Evolutionary conservation across 2,113 vertebrate genomes (phyloP).

Genomic region (Mirza zaza): DNA sequence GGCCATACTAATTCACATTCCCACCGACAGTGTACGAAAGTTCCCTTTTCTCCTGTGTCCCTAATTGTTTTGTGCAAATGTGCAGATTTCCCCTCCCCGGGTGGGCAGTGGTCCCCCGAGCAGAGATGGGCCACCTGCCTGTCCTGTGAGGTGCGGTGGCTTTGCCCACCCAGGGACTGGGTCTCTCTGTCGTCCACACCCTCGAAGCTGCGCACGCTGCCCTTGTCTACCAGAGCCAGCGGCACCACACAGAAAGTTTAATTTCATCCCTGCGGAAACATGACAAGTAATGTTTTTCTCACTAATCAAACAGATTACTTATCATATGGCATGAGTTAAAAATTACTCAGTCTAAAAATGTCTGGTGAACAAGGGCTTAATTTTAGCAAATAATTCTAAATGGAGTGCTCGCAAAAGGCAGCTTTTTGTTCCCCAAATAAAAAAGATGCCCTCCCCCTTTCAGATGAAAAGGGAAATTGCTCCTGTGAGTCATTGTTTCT

Average conservation of each 20-base stretch:
- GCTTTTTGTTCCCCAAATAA: background rate
- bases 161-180: background rate
- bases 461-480: background rate
- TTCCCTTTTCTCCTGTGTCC: background rate
- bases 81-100: accelerated
- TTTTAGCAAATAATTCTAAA: slow-evolving; percentile 48
- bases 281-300: background rate
- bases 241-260: background rate
- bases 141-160: background rate
- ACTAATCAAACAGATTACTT: slow-evolving; percentile 6
- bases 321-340: background rate
- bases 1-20: background rate
- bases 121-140: background rate
- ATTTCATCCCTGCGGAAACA: background rate
- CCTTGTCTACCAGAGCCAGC: background rate
- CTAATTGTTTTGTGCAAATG: background rate
- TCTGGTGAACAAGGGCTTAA: slow-evolving; percentile 25
- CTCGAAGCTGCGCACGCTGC: accelerated
- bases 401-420: background rate
- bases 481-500: background rate
- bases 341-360: slow-evolving; percentile 31
- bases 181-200: background rate
- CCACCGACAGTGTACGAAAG: background rate
- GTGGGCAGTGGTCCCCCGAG: background rate
- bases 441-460: background rate